Base-by-base conservation (phyloP, 2,113 vertebrate species). In the Gallinago undulata region DNA sequence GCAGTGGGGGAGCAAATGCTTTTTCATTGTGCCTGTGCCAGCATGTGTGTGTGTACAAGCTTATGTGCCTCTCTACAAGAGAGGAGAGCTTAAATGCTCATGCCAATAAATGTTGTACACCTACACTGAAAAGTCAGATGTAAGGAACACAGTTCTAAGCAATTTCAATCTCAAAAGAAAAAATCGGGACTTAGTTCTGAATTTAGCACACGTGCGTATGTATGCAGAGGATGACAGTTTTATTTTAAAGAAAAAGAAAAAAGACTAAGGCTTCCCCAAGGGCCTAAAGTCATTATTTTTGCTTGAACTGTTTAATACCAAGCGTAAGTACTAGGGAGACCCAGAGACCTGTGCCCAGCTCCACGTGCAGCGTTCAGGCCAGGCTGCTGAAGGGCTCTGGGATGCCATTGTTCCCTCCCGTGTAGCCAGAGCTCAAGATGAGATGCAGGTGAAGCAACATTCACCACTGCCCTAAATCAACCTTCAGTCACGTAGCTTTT, bases 21-120 rank as follows among this genome's bases (percentile, higher is more conserved):
- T 97, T 96, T 93, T 94, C 91, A 89, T 94, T 97, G 95, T 96
- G 93, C 83, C 51, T 84, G 66, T 87, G 96, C 97, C 96, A 97
- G 89, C 72, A 25, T 87, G 86, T 83, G 93, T 84, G 90, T 97
- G 86, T 95, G 75, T 93, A 96, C 95, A 89, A 72, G 84, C 93
- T 87, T 53, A 59, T 63, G 51, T 84, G 66, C 84, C 77, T 95
- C 60, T 70, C 87, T 59, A 45, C 48, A 24, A 95, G 82, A 85
- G 84, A 90, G 88, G 63, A 67, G 86, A 93, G 84, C 64, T 92
- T 94, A 95, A 96, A 89, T 60, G 67, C 74, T 75, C 27, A 18
- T 84, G 78, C 80, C 70, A 85, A 33, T 84, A 88, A 95, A 91
- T 53, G 74, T 48, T 90, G 57, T 59, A 62, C 82, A 79, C 80